These are phyloP conservation scores for Hycleus cichorii DNA, from an alignment of 1,140 invertebrate genomes.

Conservation along the genomic window DNA sequence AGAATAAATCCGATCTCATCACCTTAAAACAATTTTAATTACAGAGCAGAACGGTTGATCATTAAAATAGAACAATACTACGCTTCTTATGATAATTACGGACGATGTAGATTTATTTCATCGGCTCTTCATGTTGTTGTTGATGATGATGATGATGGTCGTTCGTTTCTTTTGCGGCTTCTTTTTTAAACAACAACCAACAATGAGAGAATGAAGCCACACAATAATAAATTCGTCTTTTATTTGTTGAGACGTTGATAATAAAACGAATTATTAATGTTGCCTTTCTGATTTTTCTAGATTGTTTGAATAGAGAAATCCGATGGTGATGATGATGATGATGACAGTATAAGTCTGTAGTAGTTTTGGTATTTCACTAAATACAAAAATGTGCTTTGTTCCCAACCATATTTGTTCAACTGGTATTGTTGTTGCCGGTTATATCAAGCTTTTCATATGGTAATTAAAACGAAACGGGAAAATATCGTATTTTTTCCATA, in stretches of 20 bases:
- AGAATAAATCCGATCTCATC: constrained; percentile 5
- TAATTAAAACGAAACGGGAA: too few species aligned
- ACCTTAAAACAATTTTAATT: constrained; percentile 15
- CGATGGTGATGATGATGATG: too few species aligned
- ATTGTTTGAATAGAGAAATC: too few species aligned
- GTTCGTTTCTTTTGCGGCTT: too few species aligned
- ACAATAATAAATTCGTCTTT: not conserved
- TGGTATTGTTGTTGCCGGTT: not conserved
- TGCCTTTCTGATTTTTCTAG: too few species aligned
- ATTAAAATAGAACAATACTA: constrained; percentile 11
- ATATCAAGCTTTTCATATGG: too few species aligned
- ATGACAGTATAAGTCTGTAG: too few species aligned
- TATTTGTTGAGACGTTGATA: too few species aligned
- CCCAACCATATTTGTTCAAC: not conserved
- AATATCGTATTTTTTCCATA: not conserved
- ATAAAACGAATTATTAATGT: too few species aligned
- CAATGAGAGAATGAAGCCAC: not conserved
- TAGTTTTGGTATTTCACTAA: too few species aligned
- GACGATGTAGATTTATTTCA: constrained; percentile 7
- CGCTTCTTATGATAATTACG: constrained; percentile 9
- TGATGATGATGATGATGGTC: too few species aligned
- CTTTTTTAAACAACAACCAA: too few species aligned
- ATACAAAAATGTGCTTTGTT: not conserved
- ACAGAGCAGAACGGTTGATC: not conserved
- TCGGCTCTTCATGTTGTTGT: not conserved